Base-by-base conservation (phyloP, 2,797 vertebrate species). In the Poliocrania exsul region DNA sequence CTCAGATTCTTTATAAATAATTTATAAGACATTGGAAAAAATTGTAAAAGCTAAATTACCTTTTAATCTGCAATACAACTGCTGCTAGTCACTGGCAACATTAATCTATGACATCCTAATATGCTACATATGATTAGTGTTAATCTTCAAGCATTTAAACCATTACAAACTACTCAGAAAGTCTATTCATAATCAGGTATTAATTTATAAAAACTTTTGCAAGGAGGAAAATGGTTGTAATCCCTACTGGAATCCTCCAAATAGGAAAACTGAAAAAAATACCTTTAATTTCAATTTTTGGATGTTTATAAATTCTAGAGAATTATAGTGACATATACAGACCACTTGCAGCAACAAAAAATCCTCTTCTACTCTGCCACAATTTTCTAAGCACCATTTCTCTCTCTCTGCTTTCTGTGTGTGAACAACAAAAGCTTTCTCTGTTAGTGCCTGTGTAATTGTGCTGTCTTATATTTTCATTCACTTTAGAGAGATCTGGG, bases 131-230 rank as follows among this genome's bases (percentile, higher is more conserved):
- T 62, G 96, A 94, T 95, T 94, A 81, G 21, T 87, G 33, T 17
- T 94, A 92, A 92, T 90, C 60, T 94, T 96, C 50, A 94, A 88
- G 46, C 8, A 44, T 69, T 86, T 92, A 95, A 90, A 46, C 53
- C 21, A 93, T 82, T 95, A 89, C 46, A 89, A 90, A 37, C 24
- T 62, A 60, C 46, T 96, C 70, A 89, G 53, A 93, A 71, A 71
- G 35, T 73, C 47, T 53, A 93, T 46, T 91, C 61, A 88, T 65
- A 95, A 89, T 24, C 33, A 93, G 19, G 21, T 75, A 44, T 65
- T 90, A 82, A 95, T 77, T 90, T 75, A 79, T 88, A 88, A 93
- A 84, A 49, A 66, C 24, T 79, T 82, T 58, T 86, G 40, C 65
- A 5, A 80, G 8, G 8, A 57, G 67, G 46, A 29, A 90, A 80